These are phyloP conservation scores for Tinamus guttatus DNA, from an alignment of 2,113 vertebrate genomes.

Conservation along the genomic window DNA sequence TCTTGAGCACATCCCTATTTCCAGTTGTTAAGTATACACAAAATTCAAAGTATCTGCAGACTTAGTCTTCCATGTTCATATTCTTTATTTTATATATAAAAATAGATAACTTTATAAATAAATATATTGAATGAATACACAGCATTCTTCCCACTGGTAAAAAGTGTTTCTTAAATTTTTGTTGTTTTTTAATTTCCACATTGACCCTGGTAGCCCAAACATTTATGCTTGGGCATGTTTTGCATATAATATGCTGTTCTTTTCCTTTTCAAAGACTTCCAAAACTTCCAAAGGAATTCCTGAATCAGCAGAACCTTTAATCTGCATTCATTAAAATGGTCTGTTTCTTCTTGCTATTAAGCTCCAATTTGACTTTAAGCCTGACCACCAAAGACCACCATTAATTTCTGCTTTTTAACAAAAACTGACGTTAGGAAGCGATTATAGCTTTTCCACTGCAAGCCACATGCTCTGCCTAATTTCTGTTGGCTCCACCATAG, in stretches of 20 bases:
- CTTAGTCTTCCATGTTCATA: background rate
- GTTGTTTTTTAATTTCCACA: background rate
- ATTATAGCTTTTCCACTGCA: slow-evolving; percentile 31
- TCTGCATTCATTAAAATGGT: background rate
- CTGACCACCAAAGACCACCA: slow-evolving; percentile 17
- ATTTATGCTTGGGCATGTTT: background rate
- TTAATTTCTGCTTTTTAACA: slow-evolving; percentile 39
- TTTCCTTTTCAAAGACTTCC: background rate
- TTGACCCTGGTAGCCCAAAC: background rate
- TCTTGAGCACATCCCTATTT: background rate
- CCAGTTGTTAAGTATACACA: background rate
- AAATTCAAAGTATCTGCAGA: background rate
- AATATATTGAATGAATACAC: background rate
- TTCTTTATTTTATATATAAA: background rate
- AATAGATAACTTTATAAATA: no score
- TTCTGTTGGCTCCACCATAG: background rate
- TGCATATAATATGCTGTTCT: background rate
- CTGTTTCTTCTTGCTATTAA: background rate
- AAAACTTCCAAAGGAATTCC: background rate
- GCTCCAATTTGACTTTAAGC: slow-evolving; percentile 37
- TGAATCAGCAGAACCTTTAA: slow-evolving; percentile 25
- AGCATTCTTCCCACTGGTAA: background rate
- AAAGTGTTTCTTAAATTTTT: background rate
- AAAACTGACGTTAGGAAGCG: background rate
- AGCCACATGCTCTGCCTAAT: background rate